Percentiles rank a stretch among this genome's conserved stretches.
phyloP scores from a whole-genome alignment of 2,113 vertebrate species.

The Lepus americanus region DNA sequence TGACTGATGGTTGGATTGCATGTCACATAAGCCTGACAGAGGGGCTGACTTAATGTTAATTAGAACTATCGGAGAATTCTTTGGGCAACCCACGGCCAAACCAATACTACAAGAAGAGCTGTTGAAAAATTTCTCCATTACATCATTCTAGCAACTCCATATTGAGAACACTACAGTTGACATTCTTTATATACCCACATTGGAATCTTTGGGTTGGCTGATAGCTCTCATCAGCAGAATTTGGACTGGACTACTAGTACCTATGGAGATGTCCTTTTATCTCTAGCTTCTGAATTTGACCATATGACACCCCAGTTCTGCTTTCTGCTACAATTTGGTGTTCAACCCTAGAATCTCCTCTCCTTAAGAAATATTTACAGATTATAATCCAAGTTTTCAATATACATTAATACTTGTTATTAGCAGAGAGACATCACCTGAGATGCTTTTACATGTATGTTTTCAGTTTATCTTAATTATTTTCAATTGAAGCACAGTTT shows the following conservation, averaged over 20 bases:
- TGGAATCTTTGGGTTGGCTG: background rate
- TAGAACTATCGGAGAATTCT: conserved; percentile 15
- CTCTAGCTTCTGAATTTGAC: background rate
- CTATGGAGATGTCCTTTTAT: background rate
- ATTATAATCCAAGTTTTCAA: background rate
- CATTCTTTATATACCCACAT: background rate
- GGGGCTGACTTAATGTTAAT: conserved; percentile 31
- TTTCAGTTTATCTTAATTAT: conserved; percentile 51
- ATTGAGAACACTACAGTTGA: background rate
- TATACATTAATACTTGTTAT: background rate
- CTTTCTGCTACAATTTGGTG: background rate
- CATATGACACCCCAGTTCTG: background rate
- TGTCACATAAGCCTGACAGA: background rate
- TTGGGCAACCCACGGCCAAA: conserved; percentile 13
- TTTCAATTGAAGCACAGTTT: background rate
- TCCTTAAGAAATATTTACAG: conserved; percentile 40
- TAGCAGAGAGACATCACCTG: conserved; percentile 18
- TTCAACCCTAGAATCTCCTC: conserved; percentile 10
- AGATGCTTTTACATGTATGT: conserved; percentile 47
- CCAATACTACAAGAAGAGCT: background rate
- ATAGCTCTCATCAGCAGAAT: background rate
- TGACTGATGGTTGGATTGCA: background rate
- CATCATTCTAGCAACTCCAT: background rate
- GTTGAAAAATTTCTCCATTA: background rate
- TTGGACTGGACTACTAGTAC: background rate